Percentiles rank a stretch among this genome's conserved stretches.
Conservation (phyloP, 2,888 invertebrate species). For the Sinohyriopsis cumingii region DNA sequence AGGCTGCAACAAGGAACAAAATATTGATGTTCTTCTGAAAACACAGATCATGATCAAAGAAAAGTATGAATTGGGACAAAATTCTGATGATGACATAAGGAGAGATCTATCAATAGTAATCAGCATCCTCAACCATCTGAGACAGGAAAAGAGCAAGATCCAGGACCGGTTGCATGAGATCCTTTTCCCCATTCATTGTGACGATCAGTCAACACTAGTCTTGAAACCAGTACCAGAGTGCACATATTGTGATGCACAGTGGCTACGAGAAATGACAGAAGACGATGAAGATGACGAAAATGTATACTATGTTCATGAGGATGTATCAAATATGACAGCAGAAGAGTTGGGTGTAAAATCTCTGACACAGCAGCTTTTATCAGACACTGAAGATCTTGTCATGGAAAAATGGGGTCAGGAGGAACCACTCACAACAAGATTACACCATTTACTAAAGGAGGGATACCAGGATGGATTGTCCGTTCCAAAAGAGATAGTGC, state of each 20-base stretch:
- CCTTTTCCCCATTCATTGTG: conserved; percentile 12
- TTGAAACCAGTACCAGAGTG: conserved; percentile 13
- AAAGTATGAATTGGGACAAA: neutral
- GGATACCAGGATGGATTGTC: conserved; percentile 61
- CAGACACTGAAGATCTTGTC: conserved; percentile 31
- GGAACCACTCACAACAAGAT: conserved; percentile 57
- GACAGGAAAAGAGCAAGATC: neutral
- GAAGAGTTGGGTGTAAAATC: conserved; percentile 52
- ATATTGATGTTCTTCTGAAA: neutral
- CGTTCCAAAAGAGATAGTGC: conserved; percentile 62
- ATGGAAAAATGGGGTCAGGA: conserved; percentile 55
- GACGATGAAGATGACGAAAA: conserved; percentile 26
- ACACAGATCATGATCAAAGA: conserved; percentile 13
- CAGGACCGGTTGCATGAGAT: conserved; percentile 1
- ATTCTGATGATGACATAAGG: neutral
- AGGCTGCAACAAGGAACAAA: conserved; percentile 12
- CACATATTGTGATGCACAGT: conserved; percentile 22
- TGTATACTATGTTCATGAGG: conserved; percentile 46
- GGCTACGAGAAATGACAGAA: conserved; percentile 18
- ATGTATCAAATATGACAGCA: conserved; percentile 44
- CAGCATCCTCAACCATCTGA: conserved; percentile 12
- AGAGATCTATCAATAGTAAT: conserved; percentile 12
- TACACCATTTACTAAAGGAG: conserved; percentile 49
- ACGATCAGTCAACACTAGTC: conserved; percentile 1
- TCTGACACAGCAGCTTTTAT: conserved; percentile 46